phyloP scores from a whole-genome alignment of 2,797 vertebrate species.

The Novumbra hubbsi region DNA sequence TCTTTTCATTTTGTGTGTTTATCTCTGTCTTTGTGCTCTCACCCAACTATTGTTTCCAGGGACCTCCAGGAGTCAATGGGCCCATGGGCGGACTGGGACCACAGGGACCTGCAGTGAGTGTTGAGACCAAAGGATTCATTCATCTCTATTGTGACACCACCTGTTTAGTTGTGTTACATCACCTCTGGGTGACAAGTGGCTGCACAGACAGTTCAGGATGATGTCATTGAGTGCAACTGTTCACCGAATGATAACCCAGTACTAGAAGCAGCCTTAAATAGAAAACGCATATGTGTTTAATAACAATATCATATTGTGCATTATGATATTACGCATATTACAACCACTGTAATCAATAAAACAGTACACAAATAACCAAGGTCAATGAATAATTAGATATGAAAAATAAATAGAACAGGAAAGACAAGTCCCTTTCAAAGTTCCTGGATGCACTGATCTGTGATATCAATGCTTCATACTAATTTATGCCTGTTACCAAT shows the following conservation, averaged over 20 bases:
- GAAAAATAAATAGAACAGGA: too few relatives aligned
- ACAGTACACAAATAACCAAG: too few relatives aligned
- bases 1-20: not conserved
- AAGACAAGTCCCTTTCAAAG: too few relatives aligned
- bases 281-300: too few relatives aligned
- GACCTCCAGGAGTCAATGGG: slow-evolving; percentile 88
- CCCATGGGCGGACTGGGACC: slow-evolving; percentile 85
- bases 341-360: too few relatives aligned
- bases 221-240: not conserved
- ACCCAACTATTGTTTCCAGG: slow-evolving; percentile 71
- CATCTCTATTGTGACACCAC: not conserved
- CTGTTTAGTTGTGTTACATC: too few relatives aligned
- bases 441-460: too few relatives aligned
- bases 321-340: too few relatives aligned
- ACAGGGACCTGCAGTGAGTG: slow-evolving; percentile 85
- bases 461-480: too few relatives aligned
- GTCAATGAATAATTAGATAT: too few relatives aligned
- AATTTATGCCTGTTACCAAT: too few relatives aligned
- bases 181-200: not conserved
- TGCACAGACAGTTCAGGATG: not conserved
- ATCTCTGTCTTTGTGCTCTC: slow-evolving; percentile 6
- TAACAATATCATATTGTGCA: too few relatives aligned
- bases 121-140: slow-evolving; percentile 12
- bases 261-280: not conserved
- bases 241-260: not conserved